A percentile compares a stretch with the other conserved stretches of the same genome.
phyloP scores from a whole-genome alignment of 1,140 invertebrate species.

The Drosophila novamexicana region DNA sequence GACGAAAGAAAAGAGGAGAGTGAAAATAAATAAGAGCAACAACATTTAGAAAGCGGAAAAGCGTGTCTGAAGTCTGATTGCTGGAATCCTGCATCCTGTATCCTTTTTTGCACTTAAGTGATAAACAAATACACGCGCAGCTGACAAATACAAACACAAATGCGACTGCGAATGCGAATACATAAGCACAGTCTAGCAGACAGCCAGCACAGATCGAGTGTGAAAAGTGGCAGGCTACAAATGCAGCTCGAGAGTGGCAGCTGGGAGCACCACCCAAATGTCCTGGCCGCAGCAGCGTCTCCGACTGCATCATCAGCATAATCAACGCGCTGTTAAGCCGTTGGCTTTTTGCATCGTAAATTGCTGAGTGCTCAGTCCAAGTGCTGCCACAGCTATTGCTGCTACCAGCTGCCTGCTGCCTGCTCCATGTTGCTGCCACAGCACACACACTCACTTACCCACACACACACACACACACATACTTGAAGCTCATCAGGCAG shows the following conservation, averaged over 20 bases:
- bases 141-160: slow-evolving; percentile 59
- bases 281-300: slow-evolving; percentile 25
- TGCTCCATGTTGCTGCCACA: slow-evolving; percentile 5
- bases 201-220: slow-evolving; percentile 64
- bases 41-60: slow-evolving; percentile 45
- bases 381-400: slow-evolving; percentile 21
- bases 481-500: slow-evolving; percentile 62
- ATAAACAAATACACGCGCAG: slow-evolving; percentile 81
- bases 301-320: slow-evolving; percentile 80
- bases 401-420: not conserved
- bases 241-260: not conserved
- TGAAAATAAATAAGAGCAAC: slow-evolving; percentile 32
- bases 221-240: slow-evolving; percentile 76
- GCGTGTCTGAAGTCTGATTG: slow-evolving; percentile 51
- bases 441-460: not conserved
- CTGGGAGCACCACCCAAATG: slow-evolving; percentile 14
- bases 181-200: slow-evolving; percentile 49
- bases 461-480: slow-evolving; percentile 1
- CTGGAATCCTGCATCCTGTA: slow-evolving; percentile 55
- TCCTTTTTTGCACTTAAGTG: slow-evolving; percentile 83
- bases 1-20: slow-evolving; percentile 39
- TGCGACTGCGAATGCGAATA: slow-evolving; percentile 25
- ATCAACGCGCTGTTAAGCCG: slow-evolving; percentile 80
- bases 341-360: slow-evolving; percentile 81
- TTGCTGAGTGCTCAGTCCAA: slow-evolving; percentile 73